phyloP scores from a whole-genome alignment of 1,140 invertebrate genomes.

The Trinorchestia longiramus region DNA sequence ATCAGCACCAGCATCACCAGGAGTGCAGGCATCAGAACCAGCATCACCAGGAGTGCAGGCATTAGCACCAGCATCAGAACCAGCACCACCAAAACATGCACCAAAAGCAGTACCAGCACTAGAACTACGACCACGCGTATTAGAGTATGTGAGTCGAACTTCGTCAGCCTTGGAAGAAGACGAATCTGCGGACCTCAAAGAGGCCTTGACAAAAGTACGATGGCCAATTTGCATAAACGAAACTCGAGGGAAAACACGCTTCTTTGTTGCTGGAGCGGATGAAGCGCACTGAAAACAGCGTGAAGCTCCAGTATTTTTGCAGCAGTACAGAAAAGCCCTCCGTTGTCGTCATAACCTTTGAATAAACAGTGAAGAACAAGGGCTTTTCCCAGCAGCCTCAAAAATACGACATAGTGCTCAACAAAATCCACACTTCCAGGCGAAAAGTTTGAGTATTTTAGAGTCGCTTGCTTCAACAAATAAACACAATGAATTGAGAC shows the following conservation, averaged over 20 bases:
- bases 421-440: conserved; percentile 28
- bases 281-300: conserved; percentile 21
- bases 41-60: neutral
- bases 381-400: neutral
- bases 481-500: neutral
- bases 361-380: neutral
- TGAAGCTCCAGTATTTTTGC: neutral
- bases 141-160: neutral
- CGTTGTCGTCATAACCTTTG: conserved; percentile 37
- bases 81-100: neutral
- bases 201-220: neutral
- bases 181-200: conserved; percentile 36
- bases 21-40: neutral
- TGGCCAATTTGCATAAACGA: conserved; percentile 29
- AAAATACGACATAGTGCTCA: neutral
- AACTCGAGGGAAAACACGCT: neutral
- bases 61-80: neutral
- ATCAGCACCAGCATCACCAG: neutral
- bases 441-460: neutral
- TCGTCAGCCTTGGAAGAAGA: neutral
- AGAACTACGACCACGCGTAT: neutral
- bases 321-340: neutral
- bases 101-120: neutral
- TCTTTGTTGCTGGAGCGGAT: conserved; percentile 34
- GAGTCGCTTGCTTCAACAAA: neutral